These are phyloP conservation scores for Aphis gossypii DNA, from an alignment of 1,140 invertebrate species.

Conservation along the genomic window DNA sequence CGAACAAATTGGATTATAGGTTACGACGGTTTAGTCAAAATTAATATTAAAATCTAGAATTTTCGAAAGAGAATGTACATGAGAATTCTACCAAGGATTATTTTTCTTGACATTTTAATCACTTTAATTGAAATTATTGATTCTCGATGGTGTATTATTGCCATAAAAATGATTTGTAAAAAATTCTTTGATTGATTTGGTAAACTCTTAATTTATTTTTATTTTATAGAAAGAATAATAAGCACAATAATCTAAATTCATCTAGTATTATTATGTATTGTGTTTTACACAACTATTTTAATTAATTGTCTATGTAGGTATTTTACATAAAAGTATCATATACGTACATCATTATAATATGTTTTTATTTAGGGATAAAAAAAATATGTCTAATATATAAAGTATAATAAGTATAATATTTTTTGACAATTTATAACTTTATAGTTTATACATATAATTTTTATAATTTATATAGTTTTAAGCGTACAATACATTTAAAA, in stretches of 20 bases:
- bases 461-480: no score
- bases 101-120: no score
- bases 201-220: no score
- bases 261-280: neutral
- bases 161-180: neutral
- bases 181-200: neutral
- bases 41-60: no score
- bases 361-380: neutral
- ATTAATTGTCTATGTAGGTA: neutral
- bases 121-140: no score
- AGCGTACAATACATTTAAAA: no score
- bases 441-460: no score
- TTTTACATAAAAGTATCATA: neutral
- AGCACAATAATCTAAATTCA: neutral
- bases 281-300: neutral
- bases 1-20: no score
- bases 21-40: no score
- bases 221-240: neutral
- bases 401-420: neutral
- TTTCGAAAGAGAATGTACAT: no score
- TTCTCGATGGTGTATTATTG: neutral
- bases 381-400: neutral
- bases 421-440: neutral
- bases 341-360: neutral
- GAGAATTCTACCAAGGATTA: no score